Evolutionary conservation across 2,113 vertebrate species (phyloP), one percentile per base, ranked within the genome.

Genomic region (Sylvietta virens): DNA sequence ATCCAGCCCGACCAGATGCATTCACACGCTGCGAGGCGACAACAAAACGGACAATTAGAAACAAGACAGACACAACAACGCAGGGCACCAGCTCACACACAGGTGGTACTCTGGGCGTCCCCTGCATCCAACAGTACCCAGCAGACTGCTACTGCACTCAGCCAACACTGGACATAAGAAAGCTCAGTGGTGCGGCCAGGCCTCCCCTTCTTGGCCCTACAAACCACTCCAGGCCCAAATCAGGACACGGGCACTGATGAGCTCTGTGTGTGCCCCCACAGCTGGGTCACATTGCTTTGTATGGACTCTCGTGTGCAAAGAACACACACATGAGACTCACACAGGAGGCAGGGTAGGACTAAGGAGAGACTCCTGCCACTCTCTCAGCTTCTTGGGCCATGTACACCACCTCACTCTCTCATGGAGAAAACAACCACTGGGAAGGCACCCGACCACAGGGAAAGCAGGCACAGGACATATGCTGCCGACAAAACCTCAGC

Each of bases 21-120:
- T 0, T 2, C 3, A 51, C 95, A 94, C 0, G 0, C 94, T 94
- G 35, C 9, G 35, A 23, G 47, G 40, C 0, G 4, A 48, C 39
- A 76, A 66, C 2, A 48, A 51, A 27, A 78, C 1, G 2, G 57
- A 78, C 48, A 80, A 11, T 92, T 9, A 85, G 69, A n/a, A 69
- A 23, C 15, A 3, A 35, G 24, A 35, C 19, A 64, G 15, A 60
- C 17, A 28, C 26, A 31, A 27, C 19, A 42, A 31, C 17, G 17
- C 4, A 2, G 47, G 35, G 33, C 42, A 76, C 22, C 21, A 33
- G 22, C 35, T 37, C 73, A 7, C 20, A 21, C 3, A 2, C 0
- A 1, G 35, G 17, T 17, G 45, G 9, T 56, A 57, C 61, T 42
- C 57, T 26, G 42, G 11, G 33, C 3, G 1, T 13, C 51, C 35